phyloP scores from a whole-genome alignment of 2,797 vertebrate species.

The Lateolabrax maculatus region DNA sequence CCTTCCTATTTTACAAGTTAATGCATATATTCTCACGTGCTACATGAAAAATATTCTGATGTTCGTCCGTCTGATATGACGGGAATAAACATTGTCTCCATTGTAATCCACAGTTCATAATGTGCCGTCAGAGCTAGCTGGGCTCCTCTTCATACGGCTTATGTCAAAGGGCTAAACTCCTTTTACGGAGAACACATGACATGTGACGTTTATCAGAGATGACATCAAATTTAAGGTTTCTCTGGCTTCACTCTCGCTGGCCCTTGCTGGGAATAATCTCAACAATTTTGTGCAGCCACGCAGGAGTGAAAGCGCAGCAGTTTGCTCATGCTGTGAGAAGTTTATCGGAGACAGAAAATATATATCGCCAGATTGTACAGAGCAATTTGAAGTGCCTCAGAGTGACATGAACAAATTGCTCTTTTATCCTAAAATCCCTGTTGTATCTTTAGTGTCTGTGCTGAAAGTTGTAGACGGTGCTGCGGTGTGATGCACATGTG shows the following conservation, averaged over 20 bases:
- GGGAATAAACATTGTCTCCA: conserved; percentile 54
- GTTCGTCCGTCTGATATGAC: conserved; percentile 25
- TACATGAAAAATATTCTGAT: not conserved
- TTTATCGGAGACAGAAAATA: conserved; percentile 20
- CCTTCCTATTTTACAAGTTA: conserved; percentile 19
- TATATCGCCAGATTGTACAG: conserved; percentile 82
- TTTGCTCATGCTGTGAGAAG: conserved; percentile 23
- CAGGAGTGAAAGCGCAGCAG: conserved; percentile 20
- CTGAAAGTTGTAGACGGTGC: conserved; percentile 17
- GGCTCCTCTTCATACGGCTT: conserved; percentile 82
- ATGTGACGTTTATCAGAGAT: conserved; percentile 45
- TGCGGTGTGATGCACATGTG: conserved; percentile 19
- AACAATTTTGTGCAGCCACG: conserved; percentile 31
- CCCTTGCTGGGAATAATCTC: conserved; percentile 26
- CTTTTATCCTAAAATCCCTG: conserved; percentile 54
- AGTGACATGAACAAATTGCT: conserved; percentile 77
- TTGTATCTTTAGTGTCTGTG: conserved; percentile 38
- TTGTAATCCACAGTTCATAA: conserved; percentile 61
- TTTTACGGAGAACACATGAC: conserved; percentile 65
- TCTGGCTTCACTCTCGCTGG: conserved; percentile 45
- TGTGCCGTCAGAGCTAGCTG: conserved; percentile 82
- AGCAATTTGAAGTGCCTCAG: conserved; percentile 84
- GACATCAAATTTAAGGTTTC: conserved; percentile 33
- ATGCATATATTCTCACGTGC: not conserved
- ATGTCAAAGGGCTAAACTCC: conserved; percentile 85